Conservation (phyloP, 2,888 invertebrate genomes). For the Linyphia triangularis region DNA sequence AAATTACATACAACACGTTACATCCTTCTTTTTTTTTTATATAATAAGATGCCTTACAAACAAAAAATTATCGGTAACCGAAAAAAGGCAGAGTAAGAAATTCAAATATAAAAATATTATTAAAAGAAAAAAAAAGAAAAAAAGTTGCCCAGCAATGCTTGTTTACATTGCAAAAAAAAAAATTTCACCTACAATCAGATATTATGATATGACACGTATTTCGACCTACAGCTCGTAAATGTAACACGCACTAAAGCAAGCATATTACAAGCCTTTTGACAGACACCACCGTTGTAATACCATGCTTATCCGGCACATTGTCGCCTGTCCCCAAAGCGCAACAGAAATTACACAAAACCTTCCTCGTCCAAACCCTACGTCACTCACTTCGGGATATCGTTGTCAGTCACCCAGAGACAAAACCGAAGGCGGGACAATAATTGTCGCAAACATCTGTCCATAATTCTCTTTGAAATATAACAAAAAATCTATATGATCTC, state of each 20-base stretch:
- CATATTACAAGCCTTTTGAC: constrained; percentile 44
- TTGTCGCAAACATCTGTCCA: constrained; percentile 68
- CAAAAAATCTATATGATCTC: constrained; percentile 13
- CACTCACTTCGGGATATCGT: constrained; percentile 17
- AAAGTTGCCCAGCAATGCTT: too few relatives aligned
- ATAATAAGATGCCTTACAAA: too few relatives aligned
- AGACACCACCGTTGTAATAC: constrained; percentile 62
- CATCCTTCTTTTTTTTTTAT: too few relatives aligned
- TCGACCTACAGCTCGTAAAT: neutral
- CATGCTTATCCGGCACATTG: constrained; percentile 35
- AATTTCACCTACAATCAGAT: neutral
- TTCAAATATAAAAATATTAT: too few relatives aligned
- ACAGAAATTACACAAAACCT: too few relatives aligned
- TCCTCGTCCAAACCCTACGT: constrained; percentile 21
- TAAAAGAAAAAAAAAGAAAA: too few relatives aligned
- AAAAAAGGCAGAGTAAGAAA: too few relatives aligned
- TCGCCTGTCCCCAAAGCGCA: neutral
- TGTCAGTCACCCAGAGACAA: constrained; percentile 44
- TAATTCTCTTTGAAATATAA: constrained; percentile 4
- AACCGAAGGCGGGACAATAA: constrained; percentile 53
- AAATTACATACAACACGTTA: too few relatives aligned
- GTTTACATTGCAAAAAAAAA: too few relatives aligned
- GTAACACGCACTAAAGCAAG: constrained; percentile 52
- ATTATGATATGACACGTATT: constrained; percentile 5
- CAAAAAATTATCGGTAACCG: too few relatives aligned